Evolutionary conservation across 2,888 invertebrate genomes (phyloP).

Genomic region (Troilus luridus): DNA sequence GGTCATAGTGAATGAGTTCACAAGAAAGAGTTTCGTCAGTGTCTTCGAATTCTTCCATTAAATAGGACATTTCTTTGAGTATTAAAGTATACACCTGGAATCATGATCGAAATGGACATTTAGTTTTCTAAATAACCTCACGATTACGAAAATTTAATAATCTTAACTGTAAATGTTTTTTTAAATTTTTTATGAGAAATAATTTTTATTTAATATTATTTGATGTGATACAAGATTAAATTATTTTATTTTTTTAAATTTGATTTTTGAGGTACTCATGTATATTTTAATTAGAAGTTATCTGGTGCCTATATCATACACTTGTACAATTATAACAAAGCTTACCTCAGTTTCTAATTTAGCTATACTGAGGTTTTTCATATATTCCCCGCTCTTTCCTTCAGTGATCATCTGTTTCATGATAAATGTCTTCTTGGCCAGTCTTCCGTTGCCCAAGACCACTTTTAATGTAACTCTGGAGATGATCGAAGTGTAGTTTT

Average conservation of each 20-base stretch:
- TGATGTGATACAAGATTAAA: too few species aligned
- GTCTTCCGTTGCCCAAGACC: neutral
- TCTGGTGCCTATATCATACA: neutral
- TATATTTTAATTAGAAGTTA: too few species aligned
- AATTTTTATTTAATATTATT: too few species aligned
- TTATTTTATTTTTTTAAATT: too few species aligned
- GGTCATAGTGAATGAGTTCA: neutral
- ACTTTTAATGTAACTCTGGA: neutral
- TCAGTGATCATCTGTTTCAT: neutral
- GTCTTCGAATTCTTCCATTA: slow-evolving; percentile 9
- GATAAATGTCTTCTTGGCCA: neutral
- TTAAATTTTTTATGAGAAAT: too few species aligned
- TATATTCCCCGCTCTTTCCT: neutral
- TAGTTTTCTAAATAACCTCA: neutral
- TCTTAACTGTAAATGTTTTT: neutral
- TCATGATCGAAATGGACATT: neutral
- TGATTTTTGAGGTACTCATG: too few species aligned
- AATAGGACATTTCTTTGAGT: neutral
- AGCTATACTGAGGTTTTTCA: neutral
- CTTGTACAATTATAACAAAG: neutral
- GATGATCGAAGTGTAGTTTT: neutral
- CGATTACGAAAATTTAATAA: neutral
- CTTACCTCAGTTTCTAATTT: neutral
- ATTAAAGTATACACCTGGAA: neutral
- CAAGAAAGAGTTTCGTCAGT: neutral